These are phyloP conservation scores for Tetrao urogallus DNA, from an alignment of 2,113 vertebrate genomes.

Conservation along the genomic window DNA sequence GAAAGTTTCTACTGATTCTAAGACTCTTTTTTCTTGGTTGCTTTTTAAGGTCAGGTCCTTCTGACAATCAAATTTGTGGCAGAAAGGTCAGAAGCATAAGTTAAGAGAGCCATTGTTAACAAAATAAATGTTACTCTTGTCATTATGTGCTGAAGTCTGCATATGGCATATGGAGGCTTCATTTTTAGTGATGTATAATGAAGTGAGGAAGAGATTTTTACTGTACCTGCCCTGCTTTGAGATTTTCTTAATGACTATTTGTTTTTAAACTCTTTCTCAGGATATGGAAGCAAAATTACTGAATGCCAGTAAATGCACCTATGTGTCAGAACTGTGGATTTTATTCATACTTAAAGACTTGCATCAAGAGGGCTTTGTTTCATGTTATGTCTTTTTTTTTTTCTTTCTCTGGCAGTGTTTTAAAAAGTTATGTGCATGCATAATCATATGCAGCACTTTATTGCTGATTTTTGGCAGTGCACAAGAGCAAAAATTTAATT, in stretches of 20 bases:
- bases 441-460: conserved; percentile 61
- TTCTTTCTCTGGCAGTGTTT: conserved; percentile 16
- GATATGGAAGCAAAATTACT: conserved; percentile 56
- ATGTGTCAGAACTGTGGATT: conserved; percentile 57
- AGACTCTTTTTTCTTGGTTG: neutral
- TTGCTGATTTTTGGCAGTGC: conserved; percentile 65
- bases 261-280: conserved; percentile 49
- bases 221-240: conserved; percentile 49
- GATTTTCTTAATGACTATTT: conserved; percentile 41
- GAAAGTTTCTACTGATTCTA: neutral
- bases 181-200: conserved; percentile 42
- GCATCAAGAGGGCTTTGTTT: conserved; percentile 34
- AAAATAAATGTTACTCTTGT: conserved; percentile 39
- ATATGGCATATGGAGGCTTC: conserved; percentile 25
- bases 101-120: neutral
- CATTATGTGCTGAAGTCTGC: neutral
- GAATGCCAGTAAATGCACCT: conserved; percentile 41
- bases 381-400: neutral
- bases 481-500: conserved; percentile 76
- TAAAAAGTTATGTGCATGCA: conserved; percentile 60
- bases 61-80: neutral
- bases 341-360: conserved; percentile 71
- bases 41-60: conserved; percentile 9
- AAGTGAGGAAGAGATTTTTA: conserved; percentile 51
- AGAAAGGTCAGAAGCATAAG: neutral